Evolutionary conservation across 2,888 invertebrate species (phyloP), one percentile per base, ranked within the genome.

Genomic region (Tenodera sinensis): DNA sequence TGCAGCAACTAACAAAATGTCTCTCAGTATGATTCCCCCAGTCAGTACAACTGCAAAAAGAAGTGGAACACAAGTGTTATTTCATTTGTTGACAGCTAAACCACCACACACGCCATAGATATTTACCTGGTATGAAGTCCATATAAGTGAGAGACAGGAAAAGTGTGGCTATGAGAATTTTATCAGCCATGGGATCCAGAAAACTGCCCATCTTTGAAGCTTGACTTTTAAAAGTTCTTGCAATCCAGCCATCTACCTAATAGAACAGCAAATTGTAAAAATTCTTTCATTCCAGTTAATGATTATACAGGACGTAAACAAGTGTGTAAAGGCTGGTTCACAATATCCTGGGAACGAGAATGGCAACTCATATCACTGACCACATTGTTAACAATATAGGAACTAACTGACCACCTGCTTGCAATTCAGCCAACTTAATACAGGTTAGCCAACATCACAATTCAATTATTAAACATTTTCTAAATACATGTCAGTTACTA

Each of bases 161-260:
- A 89, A 99, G 94, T 1, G 97, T 97, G 20, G 97, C 98, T 91
- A 99, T 96, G 3, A 99, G 94, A 82, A 99, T 94, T 94, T 99
- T 99, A 93, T 99, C 99, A 3, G 99, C 99, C 94, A 99, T 95
- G 0, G 99, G 99, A 93, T 99, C 99, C 27, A 99, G 93, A 92
- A 99, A 98, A 90, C 98, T 98, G 0, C 99, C 99, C 92, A 98
- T 95, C 92, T 97, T 97, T 47, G 99, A 98, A 34, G 97, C 96
- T 93, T 99, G 99, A 71, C 97, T 96, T 90, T 96, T 95, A 96
- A 97, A 98, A 88, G 96, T 97, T 89, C 99, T 95, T 0, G 99
- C 99, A 92, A 99, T 99, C 96, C 97, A 98, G 12, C 99, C 99
- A 94, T 99, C 99, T 88, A 98, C 93, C 97, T 98, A 93, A 83